phyloP scores from a whole-genome alignment of 2,888 invertebrate species.

The Chouioia cunea region DNA sequence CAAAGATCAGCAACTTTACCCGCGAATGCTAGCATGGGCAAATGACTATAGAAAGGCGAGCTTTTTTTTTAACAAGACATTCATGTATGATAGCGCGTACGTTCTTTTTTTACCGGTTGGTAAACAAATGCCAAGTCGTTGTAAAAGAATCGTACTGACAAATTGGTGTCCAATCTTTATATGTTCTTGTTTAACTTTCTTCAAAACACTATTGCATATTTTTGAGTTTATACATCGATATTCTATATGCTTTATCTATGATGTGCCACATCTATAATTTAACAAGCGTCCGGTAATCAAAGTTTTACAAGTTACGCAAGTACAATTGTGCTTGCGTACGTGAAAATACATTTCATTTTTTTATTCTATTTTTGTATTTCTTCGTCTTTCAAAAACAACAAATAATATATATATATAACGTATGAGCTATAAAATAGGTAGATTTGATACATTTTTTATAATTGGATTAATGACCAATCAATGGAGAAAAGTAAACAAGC shows the following conservation, averaged over 20 bases:
- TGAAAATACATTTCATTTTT: background rate
- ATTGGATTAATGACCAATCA: background rate
- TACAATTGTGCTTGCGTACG: too few relatives aligned
- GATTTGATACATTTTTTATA: conserved; percentile 14
- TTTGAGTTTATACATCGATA: conserved; percentile 39
- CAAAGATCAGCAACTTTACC: conserved; percentile 91
- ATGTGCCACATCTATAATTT: conserved; percentile 49
- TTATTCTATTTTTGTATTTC: conserved; percentile 33
- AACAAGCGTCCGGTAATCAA: conserved; percentile 44
- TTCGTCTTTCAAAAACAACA: conserved; percentile 26
- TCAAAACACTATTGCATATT: conserved; percentile 9
- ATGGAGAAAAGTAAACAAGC: background rate
- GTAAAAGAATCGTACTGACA: conserved; percentile 15
- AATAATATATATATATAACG: conserved; percentile 25
- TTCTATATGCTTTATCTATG: conserved; percentile 44
- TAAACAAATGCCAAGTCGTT: conserved; percentile 14
- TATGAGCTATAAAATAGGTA: conserved; percentile 34
- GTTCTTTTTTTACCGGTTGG: conserved; percentile 30
- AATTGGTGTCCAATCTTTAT: conserved; percentile 41
- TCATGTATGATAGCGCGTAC: background rate
- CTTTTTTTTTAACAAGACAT: conserved; percentile 35
- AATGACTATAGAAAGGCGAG: conserved; percentile 59
- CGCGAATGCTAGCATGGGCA: conserved; percentile 81
- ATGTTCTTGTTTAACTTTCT: background rate
- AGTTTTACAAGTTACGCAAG: conserved; percentile 2